Base-by-base conservation (phyloP, 2,113 vertebrate genomes). In the Carlito syrichta region DNA sequence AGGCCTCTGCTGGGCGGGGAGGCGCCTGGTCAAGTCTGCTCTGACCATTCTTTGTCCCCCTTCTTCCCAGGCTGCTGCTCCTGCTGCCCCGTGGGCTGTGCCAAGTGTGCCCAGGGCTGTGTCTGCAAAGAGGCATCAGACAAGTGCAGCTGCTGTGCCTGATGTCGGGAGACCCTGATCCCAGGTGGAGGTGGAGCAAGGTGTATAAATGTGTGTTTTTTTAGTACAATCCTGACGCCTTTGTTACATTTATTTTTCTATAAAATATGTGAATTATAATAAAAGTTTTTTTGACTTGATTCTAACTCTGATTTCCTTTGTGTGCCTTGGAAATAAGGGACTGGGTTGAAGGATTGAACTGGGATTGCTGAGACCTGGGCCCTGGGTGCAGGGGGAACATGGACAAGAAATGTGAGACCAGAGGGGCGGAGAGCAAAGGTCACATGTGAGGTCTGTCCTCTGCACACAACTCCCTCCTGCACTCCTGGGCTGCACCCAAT, bases 41-140 rank as follows among this genome's bases (percentile, higher is more conserved):
- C 48, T 62, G 69, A 60, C 22, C 3, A 63, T 2, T 74, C 8
- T 3, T 5, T 35, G 8, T 56, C 43, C 35, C 77, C 2, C 86
- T 23, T n/a, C 13, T 17, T 58, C 93, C 9, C 97, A 99, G 99
- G 98, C 89, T 99, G 98, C 97, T 99, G 99, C 45, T 1, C 97
- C 6, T 99, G 98, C 83, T 99, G 98, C 94, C 98, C 98, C 0
- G 22, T 96, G 0, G 98, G 97, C 48, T 99, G 99, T 97, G 96
- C 73, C 84, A 99, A 99, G 58, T 99, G 98, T 17, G 98, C 98
- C 54, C 99, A 98, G 81, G 98, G 98, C 73, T 99, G 98, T 23
- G 91, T 99, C 88, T 99, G 99, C 96, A 98, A 98, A 96, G 98
- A 96, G 12, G 97, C 98, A 20, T 95, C 94, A 0, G 98, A 98